Percentiles rank a stretch among this genome's conserved stretches.
Evolutionary conservation across 2,888 invertebrate species (phyloP).

Genomic region (Oscheius onirici): DNA sequence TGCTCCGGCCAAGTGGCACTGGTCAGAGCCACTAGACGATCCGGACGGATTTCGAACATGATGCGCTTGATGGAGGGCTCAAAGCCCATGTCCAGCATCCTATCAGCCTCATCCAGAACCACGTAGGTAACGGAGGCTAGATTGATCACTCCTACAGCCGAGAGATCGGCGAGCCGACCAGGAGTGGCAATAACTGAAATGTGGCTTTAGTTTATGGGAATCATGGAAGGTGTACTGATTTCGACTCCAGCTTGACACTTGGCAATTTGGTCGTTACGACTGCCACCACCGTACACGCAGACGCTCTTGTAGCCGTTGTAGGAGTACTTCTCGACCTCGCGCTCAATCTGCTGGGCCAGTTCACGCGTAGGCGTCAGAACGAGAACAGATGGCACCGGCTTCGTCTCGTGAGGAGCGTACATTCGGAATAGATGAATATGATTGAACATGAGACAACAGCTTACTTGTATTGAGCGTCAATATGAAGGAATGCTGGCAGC

Average conservation of each 20-base stretch:
- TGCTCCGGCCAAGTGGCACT: conserved; percentile 93
- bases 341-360: conserved; percentile 89
- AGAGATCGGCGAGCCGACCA: conserved; percentile 89
- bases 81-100: conserved; percentile 77
- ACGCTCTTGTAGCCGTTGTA: conserved; percentile 84
- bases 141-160: conserved; percentile 75
- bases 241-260: conserved; percentile 84
- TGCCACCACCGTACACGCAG: conserved; percentile 91
- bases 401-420: conserved; percentile 39
- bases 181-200: conserved; percentile 85
- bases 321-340: conserved; percentile 87
- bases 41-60: conserved; percentile 84
- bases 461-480: conserved; percentile 81
- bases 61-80: conserved; percentile 80
- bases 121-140: conserved; percentile 62
- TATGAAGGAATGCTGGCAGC: conserved; percentile 90
- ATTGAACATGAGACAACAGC: too few species aligned
- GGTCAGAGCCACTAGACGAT: conserved; percentile 94
- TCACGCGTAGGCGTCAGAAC: conserved; percentile 92
- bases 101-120: conserved; percentile 85
- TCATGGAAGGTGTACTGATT: conserved; percentile 76
- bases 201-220: background rate
- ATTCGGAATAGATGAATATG: conserved; percentile 23
- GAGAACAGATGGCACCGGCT: conserved; percentile 83
- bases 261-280: conserved; percentile 82